phyloP scores from a whole-genome alignment of 2,888 invertebrate genomes.

The Phyllotreta cruciferae region DNA sequence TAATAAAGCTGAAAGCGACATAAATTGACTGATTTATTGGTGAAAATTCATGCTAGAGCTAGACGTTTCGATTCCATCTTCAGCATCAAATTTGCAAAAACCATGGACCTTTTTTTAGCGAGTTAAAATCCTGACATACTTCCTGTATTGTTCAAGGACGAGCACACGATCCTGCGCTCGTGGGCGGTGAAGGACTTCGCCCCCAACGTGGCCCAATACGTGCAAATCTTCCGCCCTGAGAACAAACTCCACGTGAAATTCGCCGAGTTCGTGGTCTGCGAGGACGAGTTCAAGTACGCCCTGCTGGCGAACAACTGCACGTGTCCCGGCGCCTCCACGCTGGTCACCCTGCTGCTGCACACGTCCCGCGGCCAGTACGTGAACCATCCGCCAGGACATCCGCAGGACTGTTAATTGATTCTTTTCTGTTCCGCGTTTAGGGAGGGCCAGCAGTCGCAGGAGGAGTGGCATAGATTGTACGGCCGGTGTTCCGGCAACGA shows the following conservation, averaged over 20 bases:
- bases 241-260: conserved; percentile 99
- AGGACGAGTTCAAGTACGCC: conserved; percentile 99
- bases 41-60: too few species aligned
- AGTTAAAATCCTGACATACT: too few species aligned
- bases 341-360: conserved; percentile 93
- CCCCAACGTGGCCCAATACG: conserved; percentile 95
- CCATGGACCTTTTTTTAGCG: too few species aligned
- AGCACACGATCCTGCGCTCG: conserved; percentile 78
- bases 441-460: conserved; percentile 92
- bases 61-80: too few species aligned
- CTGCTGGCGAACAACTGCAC: conserved; percentile 97
- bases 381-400: conserved; percentile 23
- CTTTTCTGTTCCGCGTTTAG: conserved; percentile 61
- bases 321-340: conserved; percentile 95
- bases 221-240: conserved; percentile 97
- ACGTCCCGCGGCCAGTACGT: conserved; percentile 98
- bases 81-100: too few species aligned
- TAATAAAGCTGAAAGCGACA: too few species aligned
- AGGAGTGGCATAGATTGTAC: conserved; percentile 98
- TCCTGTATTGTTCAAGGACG: conserved; percentile 65
- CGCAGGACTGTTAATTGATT: not conserved
- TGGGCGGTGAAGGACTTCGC: conserved; percentile 99
- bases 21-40: too few species aligned
- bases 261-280: conserved; percentile 98
- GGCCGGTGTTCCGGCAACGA: conserved; percentile 99